Evolutionary conservation across 2,113 vertebrate genomes (phyloP), one percentile per base, ranked within the genome.

Genomic region (Terrapene triunguis): DNA sequence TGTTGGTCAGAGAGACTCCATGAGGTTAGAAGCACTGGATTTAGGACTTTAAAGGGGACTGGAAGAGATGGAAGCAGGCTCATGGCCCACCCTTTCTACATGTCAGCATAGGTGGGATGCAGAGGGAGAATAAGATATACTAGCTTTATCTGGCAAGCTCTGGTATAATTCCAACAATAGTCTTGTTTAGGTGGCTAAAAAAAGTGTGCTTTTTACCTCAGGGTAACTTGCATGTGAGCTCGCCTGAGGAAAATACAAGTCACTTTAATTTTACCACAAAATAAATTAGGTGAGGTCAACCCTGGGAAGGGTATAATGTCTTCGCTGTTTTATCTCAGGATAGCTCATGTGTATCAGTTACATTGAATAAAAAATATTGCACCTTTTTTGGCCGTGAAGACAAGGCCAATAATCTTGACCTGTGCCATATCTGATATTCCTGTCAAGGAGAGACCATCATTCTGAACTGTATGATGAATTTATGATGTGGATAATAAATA

Each of bases 401-500:
- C n/a, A 38, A 72, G 65, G n/a, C 65, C 65, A 72, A 22, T 9
- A 87, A 88, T 85, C 91, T 79, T 93, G 88, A 90, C 94, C 87
- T 93, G 90, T 89, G 42, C 57, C 81, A 93, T 74, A 82, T 76
- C 80, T 89, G 81, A 21, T 47, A 89, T 84, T 96, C 93, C 50
- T 90, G 85, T 54, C 82, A 93, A 84, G 85, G 25, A 84, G 42
- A 29, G 91, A 92, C 74, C 92, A 81, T 94, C 93, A 95, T 92
- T 88, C 35, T 12, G 32, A 86, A 89, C 80, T 47, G 10, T 21
- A 5, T 89, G 95, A 94, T 65, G 84, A 80, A 90, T 85, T 87
- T 85, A 76, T 93, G 89, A 38, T 80, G 84, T 93, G 42, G 80
- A 81, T 93, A 96, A 79, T 92, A 96, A 47, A 93, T 72, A 87